Evolutionary conservation across 2,888 invertebrate genomes (phyloP), one percentile per base, ranked within the genome.

Genomic region (Stenotaenia linearis): DNA sequence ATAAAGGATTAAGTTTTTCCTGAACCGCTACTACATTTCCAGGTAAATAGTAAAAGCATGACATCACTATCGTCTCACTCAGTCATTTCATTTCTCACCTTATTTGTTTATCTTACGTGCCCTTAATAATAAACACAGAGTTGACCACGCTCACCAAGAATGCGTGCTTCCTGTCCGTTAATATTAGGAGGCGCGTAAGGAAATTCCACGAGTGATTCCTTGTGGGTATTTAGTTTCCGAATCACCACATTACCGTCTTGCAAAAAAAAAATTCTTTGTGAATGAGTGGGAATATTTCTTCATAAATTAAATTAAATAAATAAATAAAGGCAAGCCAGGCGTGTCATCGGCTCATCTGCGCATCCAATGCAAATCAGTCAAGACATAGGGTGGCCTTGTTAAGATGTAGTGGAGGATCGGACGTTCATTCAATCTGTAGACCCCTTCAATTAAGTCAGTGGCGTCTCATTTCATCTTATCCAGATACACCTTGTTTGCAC

Each of bases 141-240:
- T 69, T 28, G 69, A 69, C 69, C 28, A 69, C 9, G 69, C 15
- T n/a, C 23, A 28, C 9, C 12, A 69, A 69, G 69, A 69, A 69
- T 69, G 69, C 69, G n/a, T 69, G 69, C 69, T 69, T 69, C 69
- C 69, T 69, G 69, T 69, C 69, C 23, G 69, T 69, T 69, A 69
- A 69, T 69, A 69, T 69, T 28, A 69, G n/a, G 25, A 69, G 69
- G 69, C 9, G 69, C 69, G 69, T 69, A 69, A 69, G 69, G 69
- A 69, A 69, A 69, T 69, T 69, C 69, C 69, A 69, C 69, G n/a
- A 28, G 69, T 23, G 69, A 69, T 69, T 69, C 69, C 69, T 69
- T 69, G 28, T 69, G 69, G 69, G 69, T 69, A 69, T 69, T 69
- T 69, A 1, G 69, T 69, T 69, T 69, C 69, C 69, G 69, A 69